These are phyloP conservation scores for Sebastes oblongus DNA, from an alignment of 2,797 vertebrate species.

Conservation along the genomic window DNA sequence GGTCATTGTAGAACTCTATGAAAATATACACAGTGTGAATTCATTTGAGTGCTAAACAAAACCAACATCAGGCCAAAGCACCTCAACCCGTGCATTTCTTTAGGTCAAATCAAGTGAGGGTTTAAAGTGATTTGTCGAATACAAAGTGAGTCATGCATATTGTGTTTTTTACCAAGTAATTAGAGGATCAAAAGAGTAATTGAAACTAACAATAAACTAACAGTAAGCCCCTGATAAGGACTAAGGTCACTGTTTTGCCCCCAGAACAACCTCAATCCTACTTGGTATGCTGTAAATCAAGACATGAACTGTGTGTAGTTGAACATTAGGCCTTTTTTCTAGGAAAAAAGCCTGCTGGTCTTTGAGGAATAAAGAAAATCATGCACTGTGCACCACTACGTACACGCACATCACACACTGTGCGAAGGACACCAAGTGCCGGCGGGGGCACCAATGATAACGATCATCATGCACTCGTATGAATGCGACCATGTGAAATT, in stretches of 20 bases:
- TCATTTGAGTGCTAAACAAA: neutral
- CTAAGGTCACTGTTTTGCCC: conserved; percentile 8
- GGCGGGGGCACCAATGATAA: too few species aligned
- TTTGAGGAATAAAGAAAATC: neutral
- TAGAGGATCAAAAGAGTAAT: neutral
- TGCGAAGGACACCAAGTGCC: too few species aligned
- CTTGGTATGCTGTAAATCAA: neutral
- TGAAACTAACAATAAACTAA: neutral
- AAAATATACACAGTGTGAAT: neutral
- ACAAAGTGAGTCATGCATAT: neutral
- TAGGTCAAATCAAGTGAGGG: neutral
- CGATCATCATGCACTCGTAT: too few species aligned
- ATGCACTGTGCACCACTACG: too few species aligned
- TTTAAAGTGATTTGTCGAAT: neutral
- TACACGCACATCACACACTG: too few species aligned
- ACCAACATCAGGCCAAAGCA: neutral
- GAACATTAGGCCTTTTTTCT: neutral
- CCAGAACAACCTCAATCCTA: neutral
- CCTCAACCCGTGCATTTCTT: neutral
- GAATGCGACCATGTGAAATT: too few species aligned
- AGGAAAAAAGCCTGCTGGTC: neutral
- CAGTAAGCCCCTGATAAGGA: neutral
- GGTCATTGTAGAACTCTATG: neutral
- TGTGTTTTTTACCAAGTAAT: neutral
- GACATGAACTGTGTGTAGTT: neutral